phyloP scores from a whole-genome alignment of 23 tunicate genomes.

The Clavelina lepadiformis region DNA sequence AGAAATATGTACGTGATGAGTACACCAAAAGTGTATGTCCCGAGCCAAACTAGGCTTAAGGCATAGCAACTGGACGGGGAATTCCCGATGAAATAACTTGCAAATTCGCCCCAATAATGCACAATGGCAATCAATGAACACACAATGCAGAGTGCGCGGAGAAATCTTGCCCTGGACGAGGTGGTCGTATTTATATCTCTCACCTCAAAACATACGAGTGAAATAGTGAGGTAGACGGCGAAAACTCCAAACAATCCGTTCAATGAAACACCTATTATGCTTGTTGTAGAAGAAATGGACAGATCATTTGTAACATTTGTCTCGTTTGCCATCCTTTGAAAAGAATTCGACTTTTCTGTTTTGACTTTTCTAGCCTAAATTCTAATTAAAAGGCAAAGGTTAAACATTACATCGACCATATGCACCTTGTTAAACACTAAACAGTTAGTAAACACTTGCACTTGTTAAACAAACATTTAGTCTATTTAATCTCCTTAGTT shows the following conservation, averaged over 20 bases:
- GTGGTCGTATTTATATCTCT: background rate
- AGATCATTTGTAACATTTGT: too few species aligned
- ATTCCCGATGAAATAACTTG: constrained; percentile 3
- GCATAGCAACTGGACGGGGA: constrained; percentile 4
- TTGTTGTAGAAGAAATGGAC: too few species aligned
- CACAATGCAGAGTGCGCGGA: constrained; percentile 3
- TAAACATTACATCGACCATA: too few species aligned
- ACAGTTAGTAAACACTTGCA: too few species aligned
- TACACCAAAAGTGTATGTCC: constrained; percentile 40
- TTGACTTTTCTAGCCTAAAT: too few species aligned
- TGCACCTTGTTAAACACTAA: too few species aligned
- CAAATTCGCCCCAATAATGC: constrained; percentile 16
- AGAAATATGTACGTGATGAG: constrained; percentile 35
- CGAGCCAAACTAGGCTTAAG: constrained; percentile 37
- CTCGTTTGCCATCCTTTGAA: too few species aligned
- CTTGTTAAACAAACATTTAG: too few species aligned
- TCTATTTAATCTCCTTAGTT: too few species aligned
- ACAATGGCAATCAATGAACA: constrained; percentile 9
- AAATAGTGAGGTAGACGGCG: background rate
- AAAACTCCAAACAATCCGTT: constrained; percentile 13
- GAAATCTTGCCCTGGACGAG: background rate
- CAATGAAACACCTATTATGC: too few species aligned
- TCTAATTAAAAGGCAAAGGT: too few species aligned
- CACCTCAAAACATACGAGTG: constrained; percentile 1
- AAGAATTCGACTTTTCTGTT: too few species aligned